Percentiles rank a stretch among this genome's conserved stretches.
These are phyloP conservation scores for Patella caerulea DNA, from an alignment of 2,888 invertebrate species.

Conservation along the genomic window DNA sequence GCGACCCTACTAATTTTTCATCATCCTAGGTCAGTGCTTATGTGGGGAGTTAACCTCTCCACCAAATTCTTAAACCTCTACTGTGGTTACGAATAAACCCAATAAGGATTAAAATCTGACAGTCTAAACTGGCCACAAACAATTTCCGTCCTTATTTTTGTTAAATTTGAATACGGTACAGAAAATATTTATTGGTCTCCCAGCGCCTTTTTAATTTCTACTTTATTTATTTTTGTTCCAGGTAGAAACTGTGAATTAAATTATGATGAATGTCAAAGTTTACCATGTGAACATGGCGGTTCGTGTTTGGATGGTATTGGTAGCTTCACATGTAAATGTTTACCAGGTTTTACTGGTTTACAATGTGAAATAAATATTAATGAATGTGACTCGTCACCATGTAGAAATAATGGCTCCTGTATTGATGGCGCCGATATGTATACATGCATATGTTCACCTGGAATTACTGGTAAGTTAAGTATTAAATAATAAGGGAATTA, in stretches of 20 bases:
- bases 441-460: background rate
- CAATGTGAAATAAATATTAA: background rate
- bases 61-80: too few relatives aligned
- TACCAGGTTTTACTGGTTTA: background rate
- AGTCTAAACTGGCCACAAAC: too few relatives aligned
- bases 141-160: too few relatives aligned
- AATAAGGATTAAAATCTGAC: too few relatives aligned
- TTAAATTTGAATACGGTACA: too few relatives aligned
- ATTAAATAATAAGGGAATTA: too few relatives aligned
- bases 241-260: background rate
- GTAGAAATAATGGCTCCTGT: background rate
- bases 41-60: too few relatives aligned
- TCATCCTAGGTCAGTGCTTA: too few relatives aligned
- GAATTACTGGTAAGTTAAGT: background rate
- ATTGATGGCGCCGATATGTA: background rate
- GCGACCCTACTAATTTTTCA: too few relatives aligned
- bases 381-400: background rate
- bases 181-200: too few relatives aligned
- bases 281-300: background rate
- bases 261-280: background rate
- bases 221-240: background rate
- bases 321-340: background rate
- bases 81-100: too few relatives aligned
- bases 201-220: too few relatives aligned
- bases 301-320: background rate